Conservation (phyloP, 1,140 invertebrate genomes). For the Drosophila athabasca region DNA sequence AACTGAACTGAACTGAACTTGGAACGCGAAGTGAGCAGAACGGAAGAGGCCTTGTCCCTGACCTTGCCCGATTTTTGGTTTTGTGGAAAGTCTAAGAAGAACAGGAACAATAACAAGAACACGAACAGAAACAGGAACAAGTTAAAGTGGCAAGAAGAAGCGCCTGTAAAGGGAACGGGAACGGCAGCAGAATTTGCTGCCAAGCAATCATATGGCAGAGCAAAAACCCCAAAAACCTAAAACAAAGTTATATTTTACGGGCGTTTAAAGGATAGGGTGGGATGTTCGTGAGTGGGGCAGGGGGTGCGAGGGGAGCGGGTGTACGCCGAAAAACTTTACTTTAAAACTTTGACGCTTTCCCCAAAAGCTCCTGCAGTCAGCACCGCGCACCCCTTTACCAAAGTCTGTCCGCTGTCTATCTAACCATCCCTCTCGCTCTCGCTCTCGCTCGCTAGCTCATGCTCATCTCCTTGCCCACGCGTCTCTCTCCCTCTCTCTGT, state of each 20-base stretch:
- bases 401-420: constrained; percentile 63
- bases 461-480: constrained; percentile 9
- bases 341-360: constrained; percentile 71
- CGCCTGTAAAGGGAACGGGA: not conserved
- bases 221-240: constrained; percentile 79
- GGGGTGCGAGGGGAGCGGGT: constrained; percentile 11
- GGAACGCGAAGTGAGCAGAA: not conserved
- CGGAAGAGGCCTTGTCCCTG: constrained; percentile 66
- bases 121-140: constrained; percentile 46
- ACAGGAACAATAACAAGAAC: constrained; percentile 45
- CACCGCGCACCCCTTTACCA: constrained; percentile 38
- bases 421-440: constrained; percentile 30
- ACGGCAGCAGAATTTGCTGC: not conserved
- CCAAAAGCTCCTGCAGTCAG: no score
- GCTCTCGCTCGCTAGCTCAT: constrained; percentile 13
- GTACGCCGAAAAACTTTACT: constrained; percentile 77
- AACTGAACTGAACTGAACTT: constrained; percentile 16
- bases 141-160: constrained; percentile 50
- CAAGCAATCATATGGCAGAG: constrained; percentile 19
- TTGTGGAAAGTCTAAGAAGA: constrained; percentile 62
- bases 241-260: constrained; percentile 81
- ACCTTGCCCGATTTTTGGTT: constrained; percentile 80
- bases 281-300: not conserved
- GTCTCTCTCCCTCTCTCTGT: not conserved
- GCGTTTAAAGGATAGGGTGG: constrained; percentile 56